These are phyloP conservation scores for Salvator merianae DNA, from an alignment of 2,113 vertebrate species.

Conservation along the genomic window DNA sequence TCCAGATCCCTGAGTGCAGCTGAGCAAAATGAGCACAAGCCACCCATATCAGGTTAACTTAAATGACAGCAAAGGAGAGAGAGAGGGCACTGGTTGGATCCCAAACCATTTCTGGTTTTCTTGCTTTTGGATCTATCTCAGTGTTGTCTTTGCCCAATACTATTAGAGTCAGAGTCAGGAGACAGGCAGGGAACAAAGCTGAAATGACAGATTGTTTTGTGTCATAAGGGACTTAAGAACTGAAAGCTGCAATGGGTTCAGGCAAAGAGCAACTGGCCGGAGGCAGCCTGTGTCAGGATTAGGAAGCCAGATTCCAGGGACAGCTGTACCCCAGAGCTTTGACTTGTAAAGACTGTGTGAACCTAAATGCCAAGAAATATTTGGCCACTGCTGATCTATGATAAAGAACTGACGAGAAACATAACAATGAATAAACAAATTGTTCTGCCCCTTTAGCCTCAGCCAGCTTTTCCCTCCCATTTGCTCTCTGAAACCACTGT, in stretches of 20 bases:
- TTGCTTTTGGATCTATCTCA: slow-evolving; percentile 34
- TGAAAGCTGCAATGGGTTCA: slow-evolving; percentile 31
- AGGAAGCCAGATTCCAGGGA: slow-evolving; percentile 47
- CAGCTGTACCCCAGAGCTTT: slow-evolving; percentile 63
- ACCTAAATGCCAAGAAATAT: slow-evolving; percentile 48
- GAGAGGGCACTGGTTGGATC: neutral
- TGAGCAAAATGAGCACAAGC: neutral
- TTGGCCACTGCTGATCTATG: slow-evolving; percentile 39
- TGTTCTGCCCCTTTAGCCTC: slow-evolving; percentile 10
- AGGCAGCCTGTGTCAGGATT: slow-evolving; percentile 51
- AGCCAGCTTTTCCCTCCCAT: neutral
- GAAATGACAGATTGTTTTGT: slow-evolving; percentile 64
- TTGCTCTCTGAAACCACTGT: neutral
- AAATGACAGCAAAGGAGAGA: neutral
- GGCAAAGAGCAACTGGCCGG: slow-evolving; percentile 52
- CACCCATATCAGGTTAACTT: neutral
- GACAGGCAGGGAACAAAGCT: slow-evolving; percentile 31
- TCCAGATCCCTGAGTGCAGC: neutral
- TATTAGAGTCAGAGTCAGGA: slow-evolving; percentile 16
- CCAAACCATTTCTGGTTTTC: neutral
- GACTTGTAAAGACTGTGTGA: slow-evolving; percentile 60
- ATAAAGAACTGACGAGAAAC: slow-evolving; percentile 34
- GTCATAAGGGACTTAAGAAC: slow-evolving; percentile 24
- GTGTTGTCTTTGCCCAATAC: slow-evolving; percentile 51
- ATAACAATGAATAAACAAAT: slow-evolving; percentile 23